Evolutionary conservation across 2,797 vertebrate species (phyloP).

Genomic region (Sardinella longiceps): DNA sequence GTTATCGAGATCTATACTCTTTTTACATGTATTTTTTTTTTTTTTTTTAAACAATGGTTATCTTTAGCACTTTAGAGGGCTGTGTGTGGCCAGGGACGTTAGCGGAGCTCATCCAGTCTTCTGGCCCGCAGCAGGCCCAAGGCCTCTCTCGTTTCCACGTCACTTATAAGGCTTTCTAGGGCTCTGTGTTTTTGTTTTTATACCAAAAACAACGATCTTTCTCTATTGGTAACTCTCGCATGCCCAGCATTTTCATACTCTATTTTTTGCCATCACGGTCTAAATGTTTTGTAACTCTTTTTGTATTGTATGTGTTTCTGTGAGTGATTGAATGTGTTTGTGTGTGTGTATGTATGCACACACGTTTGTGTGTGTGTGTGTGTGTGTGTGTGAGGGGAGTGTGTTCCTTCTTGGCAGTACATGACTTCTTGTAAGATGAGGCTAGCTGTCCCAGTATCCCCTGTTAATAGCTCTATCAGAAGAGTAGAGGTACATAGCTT

Average conservation of each 20-base stretch:
- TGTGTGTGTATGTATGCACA: slow-evolving; percentile 50
- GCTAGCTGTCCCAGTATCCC: slow-evolving; percentile 31
- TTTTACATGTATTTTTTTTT: slow-evolving; percentile 68
- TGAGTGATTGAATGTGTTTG: slow-evolving; percentile 54
- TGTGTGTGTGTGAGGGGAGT: not conserved
- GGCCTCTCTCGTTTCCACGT: slow-evolving; percentile 64
- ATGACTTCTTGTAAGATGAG: slow-evolving; percentile 67
- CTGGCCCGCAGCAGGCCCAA: not conserved
- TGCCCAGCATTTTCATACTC: slow-evolving; percentile 65
- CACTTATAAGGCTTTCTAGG: slow-evolving; percentile 49
- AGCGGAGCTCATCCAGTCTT: not conserved
- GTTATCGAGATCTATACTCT: slow-evolving; percentile 61
- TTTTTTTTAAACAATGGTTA: slow-evolving; percentile 75
- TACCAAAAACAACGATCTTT: slow-evolving; percentile 29
- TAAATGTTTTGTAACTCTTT: slow-evolving; percentile 63
- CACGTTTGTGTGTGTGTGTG: not conserved
- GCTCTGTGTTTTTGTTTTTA: slow-evolving; percentile 49
- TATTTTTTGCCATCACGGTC: slow-evolving; percentile 63
- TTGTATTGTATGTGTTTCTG: slow-evolving; percentile 59
- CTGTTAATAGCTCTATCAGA: not conserved
- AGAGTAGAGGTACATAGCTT: slow-evolving; percentile 6
- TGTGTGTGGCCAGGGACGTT: slow-evolving; percentile 33
- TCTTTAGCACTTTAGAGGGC: slow-evolving; percentile 85
- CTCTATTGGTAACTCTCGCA: slow-evolving; percentile 32
- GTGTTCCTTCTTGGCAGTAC: slow-evolving; percentile 60